Percentiles rank a stretch among this genome's conserved stretches.
Evolutionary conservation across 2,888 invertebrate genomes (phyloP).

Genomic region (Synanthedon myopaeformis): DNA sequence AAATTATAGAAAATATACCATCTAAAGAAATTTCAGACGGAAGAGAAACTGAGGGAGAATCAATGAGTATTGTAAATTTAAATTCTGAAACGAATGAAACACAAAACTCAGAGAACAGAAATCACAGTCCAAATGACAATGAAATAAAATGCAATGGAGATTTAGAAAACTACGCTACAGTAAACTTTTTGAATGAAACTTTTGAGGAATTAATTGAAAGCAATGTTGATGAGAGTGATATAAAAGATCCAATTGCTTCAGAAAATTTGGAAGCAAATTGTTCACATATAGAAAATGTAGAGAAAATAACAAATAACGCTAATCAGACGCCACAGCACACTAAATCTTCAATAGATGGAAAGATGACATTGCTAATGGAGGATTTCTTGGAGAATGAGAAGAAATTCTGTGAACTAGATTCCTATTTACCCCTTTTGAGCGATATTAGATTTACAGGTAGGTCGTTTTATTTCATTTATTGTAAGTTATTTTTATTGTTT

Average conservation of each 20-base stretch:
- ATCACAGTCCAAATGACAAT: constrained; percentile 5
- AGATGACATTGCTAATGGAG: constrained; percentile 12
- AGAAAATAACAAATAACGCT: not conserved
- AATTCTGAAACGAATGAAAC: not conserved
- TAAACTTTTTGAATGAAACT: constrained; percentile 48
- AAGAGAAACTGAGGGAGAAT: not conserved
- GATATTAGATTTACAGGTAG: constrained; percentile 63
- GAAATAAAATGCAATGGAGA: constrained; percentile 32
- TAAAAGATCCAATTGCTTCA: constrained; percentile 18
- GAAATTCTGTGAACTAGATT: constrained; percentile 50
- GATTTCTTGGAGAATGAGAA: constrained; percentile 63
- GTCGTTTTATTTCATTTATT: constrained; percentile 9
- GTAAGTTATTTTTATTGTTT: too few relatives aligned
- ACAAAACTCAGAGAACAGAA: constrained; percentile 7
- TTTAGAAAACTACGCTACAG: constrained; percentile 49
- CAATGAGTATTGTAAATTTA: not conserved
- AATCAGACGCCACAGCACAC: not conserved
- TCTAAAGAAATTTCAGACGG: not conserved
- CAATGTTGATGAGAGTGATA: constrained; percentile 54
- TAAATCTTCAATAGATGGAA: not conserved
- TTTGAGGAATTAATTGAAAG: constrained; percentile 59
- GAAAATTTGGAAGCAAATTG: constrained; percentile 12
- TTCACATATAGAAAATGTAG: constrained; percentile 5
- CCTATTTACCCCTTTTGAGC: constrained; percentile 46
- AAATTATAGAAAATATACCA: too few relatives aligned